Evolutionary conservation across 37 sponge, comb jelly and placozoan genomes (phyloP).

Genomic region (Ephydatia muelleri): DNA sequence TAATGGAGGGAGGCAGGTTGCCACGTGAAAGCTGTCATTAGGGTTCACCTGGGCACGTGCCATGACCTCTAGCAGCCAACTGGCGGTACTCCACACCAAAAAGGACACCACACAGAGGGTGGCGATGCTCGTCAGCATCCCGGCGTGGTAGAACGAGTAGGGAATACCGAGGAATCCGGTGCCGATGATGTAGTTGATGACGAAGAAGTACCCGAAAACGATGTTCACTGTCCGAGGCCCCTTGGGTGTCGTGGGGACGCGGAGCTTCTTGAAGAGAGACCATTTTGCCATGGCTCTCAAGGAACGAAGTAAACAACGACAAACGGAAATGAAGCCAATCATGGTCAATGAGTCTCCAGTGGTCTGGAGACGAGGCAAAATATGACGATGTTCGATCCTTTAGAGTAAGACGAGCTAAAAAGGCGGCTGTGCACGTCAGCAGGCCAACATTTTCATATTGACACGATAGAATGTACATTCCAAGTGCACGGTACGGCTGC

Average conservation of each 20-base stretch:
- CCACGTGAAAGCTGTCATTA: neutral
- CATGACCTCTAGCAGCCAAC: constrained; percentile 65
- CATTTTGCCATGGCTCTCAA: neutral
- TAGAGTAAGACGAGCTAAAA: no score
- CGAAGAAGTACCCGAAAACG: constrained; percentile 18
- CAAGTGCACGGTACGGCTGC: no score
- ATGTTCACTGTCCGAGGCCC: neutral
- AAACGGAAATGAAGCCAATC: neutral
- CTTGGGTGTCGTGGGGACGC: neutral
- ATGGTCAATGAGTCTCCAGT: no score
- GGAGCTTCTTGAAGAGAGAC: neutral
- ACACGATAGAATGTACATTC: no score
- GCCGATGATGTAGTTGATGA: constrained; percentile 21
- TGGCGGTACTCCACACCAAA: constrained; percentile 14
- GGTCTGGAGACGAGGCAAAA: no score
- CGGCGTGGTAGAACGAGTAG: constrained; percentile 24
- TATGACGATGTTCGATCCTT: no score
- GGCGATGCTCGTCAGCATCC: constrained; percentile 13
- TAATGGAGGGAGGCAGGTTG: no score
- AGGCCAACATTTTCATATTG: no score
- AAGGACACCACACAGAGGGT: constrained; percentile 16
- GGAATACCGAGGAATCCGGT: constrained; percentile 2
- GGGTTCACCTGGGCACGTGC: constrained; percentile 77
- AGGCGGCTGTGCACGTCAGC: no score
- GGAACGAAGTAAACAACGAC: neutral